Evolutionary conservation across 2,888 invertebrate genomes (phyloP).

Genomic region (Busseola fusca): DNA sequence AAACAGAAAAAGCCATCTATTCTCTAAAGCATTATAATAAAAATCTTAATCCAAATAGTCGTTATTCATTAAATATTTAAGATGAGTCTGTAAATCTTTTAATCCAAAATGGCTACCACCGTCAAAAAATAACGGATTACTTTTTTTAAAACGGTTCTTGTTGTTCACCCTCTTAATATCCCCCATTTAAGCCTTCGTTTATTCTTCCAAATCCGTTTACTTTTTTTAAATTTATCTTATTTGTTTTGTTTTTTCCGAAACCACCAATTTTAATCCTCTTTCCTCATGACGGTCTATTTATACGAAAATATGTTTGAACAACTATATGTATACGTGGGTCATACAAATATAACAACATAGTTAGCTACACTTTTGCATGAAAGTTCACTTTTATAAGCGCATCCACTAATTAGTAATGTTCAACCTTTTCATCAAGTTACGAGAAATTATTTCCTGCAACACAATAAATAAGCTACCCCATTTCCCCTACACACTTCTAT

Average conservation of each 20-base stretch:
- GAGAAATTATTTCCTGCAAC: background rate
- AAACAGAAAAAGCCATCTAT: background rate
- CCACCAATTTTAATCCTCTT: background rate
- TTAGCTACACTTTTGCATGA: background rate
- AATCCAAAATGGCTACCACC: conserved; percentile 7
- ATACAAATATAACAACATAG: background rate
- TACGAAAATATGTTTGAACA: too few relatives aligned
- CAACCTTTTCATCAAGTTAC: background rate
- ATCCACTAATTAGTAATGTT: conserved; percentile 14
- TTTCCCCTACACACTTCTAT: background rate
- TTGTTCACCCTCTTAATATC: conserved; percentile 14
- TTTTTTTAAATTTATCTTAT: background rate
- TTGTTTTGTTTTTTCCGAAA: background rate
- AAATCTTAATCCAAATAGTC: background rate
- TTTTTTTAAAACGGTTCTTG: conserved; percentile 15
- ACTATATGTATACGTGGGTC: too few relatives aligned
- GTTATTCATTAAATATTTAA: conserved; percentile 25
- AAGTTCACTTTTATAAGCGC: background rate
- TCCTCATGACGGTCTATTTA: background rate
- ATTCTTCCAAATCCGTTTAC: conserved; percentile 14
- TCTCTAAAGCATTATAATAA: conserved; percentile 1
- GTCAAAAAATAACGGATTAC: conserved; percentile 33
- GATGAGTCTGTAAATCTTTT: conserved; percentile 9
- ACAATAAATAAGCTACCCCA: background rate
- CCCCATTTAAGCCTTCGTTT: conserved; percentile 1